Evolutionary conservation across 2,888 invertebrate species (phyloP), one percentile per base, ranked within the genome.

Genomic region (Cephalotes varians): DNA sequence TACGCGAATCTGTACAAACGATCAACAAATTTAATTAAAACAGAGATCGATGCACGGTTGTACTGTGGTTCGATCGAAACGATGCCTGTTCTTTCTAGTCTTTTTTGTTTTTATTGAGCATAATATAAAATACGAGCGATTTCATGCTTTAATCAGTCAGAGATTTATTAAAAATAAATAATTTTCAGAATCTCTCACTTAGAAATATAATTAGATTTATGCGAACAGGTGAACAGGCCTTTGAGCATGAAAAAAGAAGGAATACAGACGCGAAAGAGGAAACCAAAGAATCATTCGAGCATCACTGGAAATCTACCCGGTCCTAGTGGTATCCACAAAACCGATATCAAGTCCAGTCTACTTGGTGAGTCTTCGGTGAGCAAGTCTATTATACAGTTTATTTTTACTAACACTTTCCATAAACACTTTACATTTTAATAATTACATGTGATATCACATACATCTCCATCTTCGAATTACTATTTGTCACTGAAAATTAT

Each of bases 231-330:
- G 84, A 97, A 98, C 95, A 97, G 99, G 88, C 99, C 99, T 76
- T 95, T 98, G 91, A 98, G 98, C 91, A 99, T 99, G 99, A 99
- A 99, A 95, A 99, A 99, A 95, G 99, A 99, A 90, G 99, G 99
- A 65, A 99, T 99, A 93, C 99, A 99, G 95, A 99, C 99, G 74
- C 96, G 99, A 87, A 99, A 99, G 95, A 96, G 99, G 85, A 99
- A 99, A 94, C 98, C 98, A 62, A 98, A 98, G 95, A 96, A 95
- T 91, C 94, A 94, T 44, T 86, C 93, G 7, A 91, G 86, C 6
- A 91, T 94, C 60, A 86, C 91, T 28, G 90, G 91, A 44, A 92
- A 81, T 85, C 62, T 90, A 82, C 86, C 84, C 5, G 93, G 94
- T 37, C 90, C 93, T 12, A 93, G 93, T 64, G 93, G 93, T 31